Base-by-base conservation (phyloP, 2,888 invertebrate genomes). In the Troides aeacus region DNA sequence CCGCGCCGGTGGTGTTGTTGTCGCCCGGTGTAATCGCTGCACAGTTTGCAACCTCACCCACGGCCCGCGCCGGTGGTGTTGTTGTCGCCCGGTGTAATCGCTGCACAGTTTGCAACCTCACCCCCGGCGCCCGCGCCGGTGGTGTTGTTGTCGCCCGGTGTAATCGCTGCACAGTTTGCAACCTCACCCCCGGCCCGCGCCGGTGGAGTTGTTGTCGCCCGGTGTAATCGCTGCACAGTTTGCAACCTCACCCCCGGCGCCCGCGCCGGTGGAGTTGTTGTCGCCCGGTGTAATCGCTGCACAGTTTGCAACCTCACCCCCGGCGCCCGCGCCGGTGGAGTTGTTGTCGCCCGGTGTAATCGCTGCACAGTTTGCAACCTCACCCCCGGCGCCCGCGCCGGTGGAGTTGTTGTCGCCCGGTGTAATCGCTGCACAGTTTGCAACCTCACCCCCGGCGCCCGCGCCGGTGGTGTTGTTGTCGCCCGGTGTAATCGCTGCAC, bases 151-250 rank as follows among this genome's bases (percentile, higher is more conserved):
- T 64, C 66, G 57, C 39, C 30, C 30, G 30, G 30, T 30, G 30
- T 30, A 30, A 30, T 30, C 3, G 30, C 30, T 30, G 3, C 0
- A 64, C 62, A 60, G 61, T 67, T 63, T 60, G 70, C 24, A 23
- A 30, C 62, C 58, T 66, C 66, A 61, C 53, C 61, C 17, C 0
- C 39, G 50, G 5, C 15, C 15, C 7, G 50, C 15, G 50, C 0
- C 50, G 50, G 61, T 60, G 62, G 46, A 58, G 66, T 66, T 68
- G 64, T 67, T 53, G 58, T 64, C 66, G 57, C 39, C 30, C 30
- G 30, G 30, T 30, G 30, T 30, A 30, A 30, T 30, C 3, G 30
- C 30, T 30, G 0, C 0, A 64, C 62, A 60, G 61, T 67, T 63
- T 60, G 70, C 24, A 23, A 30, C 62, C 58, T 66, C 66, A 61